These are phyloP conservation scores for Microctonus hyperodae DNA, from an alignment of 2,888 invertebrate species.

Conservation along the genomic window DNA sequence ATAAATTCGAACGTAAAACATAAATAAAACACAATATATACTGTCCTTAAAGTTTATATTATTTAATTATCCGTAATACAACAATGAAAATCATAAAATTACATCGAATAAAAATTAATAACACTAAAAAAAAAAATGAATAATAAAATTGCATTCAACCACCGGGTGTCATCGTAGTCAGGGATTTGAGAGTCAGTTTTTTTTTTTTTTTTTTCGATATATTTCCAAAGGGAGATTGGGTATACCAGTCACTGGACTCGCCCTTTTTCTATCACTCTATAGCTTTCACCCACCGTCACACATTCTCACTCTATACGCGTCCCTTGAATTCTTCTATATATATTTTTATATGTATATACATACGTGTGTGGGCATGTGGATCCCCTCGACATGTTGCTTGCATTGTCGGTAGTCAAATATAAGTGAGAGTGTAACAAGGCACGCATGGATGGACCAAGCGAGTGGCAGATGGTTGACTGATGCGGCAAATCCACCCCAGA, in stretches of 20 bases:
- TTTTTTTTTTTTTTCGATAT: constrained; percentile 1
- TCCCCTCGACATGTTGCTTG: constrained; percentile 54
- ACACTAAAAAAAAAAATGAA: constrained; percentile 5
- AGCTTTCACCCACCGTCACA: constrained; percentile 30
- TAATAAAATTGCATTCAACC: constrained; percentile 27
- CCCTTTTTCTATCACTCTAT: constrained; percentile 30
- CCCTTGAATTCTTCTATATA: constrained; percentile 49
- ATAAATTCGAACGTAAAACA: no score
- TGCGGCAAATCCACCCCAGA: constrained; percentile 48
- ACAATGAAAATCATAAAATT: constrained; percentile 17
- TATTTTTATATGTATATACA: background rate
- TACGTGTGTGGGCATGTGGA: constrained; percentile 49
- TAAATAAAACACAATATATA: no score
- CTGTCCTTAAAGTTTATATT: no score
- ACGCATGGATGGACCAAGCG: constrained; percentile 59
- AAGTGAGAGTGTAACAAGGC: constrained; percentile 50
- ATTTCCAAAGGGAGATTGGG: constrained; percentile 23
- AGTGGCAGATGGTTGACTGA: constrained; percentile 63
- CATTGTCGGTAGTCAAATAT: constrained; percentile 55
- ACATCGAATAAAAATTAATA: constrained; percentile 32
- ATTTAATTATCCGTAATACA: no score
- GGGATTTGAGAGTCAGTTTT: constrained; percentile 41
- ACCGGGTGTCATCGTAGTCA: constrained; percentile 21
- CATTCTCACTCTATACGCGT: constrained; percentile 33
- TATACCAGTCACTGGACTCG: constrained; percentile 6